A percentile compares a stretch with the other conserved stretches of the same genome.
These are phyloP conservation scores for Ellobium chinense DNA, from an alignment of 2,888 invertebrate genomes.

Conservation along the genomic window DNA sequence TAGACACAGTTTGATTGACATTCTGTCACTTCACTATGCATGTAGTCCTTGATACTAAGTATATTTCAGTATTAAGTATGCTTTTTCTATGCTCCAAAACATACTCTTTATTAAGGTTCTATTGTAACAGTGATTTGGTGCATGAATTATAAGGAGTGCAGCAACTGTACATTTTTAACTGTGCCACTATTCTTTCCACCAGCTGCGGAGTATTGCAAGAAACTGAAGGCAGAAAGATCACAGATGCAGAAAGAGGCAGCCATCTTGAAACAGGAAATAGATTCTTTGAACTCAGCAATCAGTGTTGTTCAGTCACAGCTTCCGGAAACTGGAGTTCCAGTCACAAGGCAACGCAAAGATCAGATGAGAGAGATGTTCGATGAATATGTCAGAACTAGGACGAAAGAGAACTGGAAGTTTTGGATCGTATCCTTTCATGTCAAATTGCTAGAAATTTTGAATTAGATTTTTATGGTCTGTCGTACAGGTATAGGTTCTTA, in stretches of 20 bases:
- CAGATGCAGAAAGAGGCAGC: conserved; percentile 95
- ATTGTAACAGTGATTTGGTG: too few species aligned
- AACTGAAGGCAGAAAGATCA: conserved; percentile 90
- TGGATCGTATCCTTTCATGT: conserved; percentile 89
- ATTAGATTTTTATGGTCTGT: too few species aligned
- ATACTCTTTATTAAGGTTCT: too few species aligned
- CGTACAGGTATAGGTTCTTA: too few species aligned
- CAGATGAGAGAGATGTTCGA: conserved; percentile 96
- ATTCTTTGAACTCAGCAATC: conserved; percentile 92
- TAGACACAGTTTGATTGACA: too few species aligned
- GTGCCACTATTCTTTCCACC: conserved; percentile 19
- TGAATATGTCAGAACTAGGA: conserved; percentile 91
- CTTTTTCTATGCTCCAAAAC: too few species aligned
- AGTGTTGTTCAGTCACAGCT: conserved; percentile 96
- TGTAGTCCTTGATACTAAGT: too few species aligned
- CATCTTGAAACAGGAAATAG: conserved; percentile 91
- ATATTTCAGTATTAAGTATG: too few species aligned
- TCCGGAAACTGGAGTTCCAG: conserved; percentile 96
- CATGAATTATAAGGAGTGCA: background rate
- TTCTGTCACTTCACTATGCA: too few species aligned
- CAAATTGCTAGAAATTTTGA: background rate
- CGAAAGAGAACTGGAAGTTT: conserved; percentile 97
- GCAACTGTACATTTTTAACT: too few species aligned
- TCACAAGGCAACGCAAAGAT: conserved; percentile 92
- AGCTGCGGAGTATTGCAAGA: conserved; percentile 93